Evolutionary conservation across 30 jellyfish, hydroid and myxozoan species (phyloP).

Genomic region (Phacellophora camtschatica): DNA sequence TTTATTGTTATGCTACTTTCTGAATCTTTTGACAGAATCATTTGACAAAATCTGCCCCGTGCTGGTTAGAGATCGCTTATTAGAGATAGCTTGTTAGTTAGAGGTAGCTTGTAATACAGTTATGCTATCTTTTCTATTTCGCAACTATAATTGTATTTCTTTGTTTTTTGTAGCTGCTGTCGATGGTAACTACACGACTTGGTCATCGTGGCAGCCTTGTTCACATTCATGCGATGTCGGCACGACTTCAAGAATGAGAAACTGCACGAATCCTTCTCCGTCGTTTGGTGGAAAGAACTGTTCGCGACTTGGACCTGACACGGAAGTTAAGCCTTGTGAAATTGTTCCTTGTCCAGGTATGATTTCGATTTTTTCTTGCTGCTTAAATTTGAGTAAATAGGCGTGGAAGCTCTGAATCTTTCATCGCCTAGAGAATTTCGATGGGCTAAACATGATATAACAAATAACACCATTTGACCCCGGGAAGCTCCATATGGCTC

Average conservation of each 20-base stretch:
- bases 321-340: constrained; percentile 67
- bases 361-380: background rate
- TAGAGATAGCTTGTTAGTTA: too few relatives aligned
- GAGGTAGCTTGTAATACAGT: too few relatives aligned
- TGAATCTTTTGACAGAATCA: too few relatives aligned
- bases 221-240: constrained; percentile 84
- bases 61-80: too few relatives aligned
- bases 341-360: constrained; percentile 81
- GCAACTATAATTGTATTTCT: background rate
- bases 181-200: constrained; percentile 79
- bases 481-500: too few relatives aligned
- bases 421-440: too few relatives aligned
- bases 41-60: too few relatives aligned
- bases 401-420: too few relatives aligned
- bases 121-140: too few relatives aligned
- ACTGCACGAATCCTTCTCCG: constrained; percentile 84
- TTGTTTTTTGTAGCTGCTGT: constrained; percentile 41
- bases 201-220: constrained; percentile 89
- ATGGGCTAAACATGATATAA: too few relatives aligned
- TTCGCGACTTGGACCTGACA: constrained; percentile 55
- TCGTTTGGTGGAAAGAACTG: constrained; percentile 90
- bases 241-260: constrained; percentile 59
- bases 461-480: too few relatives aligned
- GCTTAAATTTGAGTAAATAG: background rate
- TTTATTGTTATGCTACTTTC: too few relatives aligned